These are phyloP conservation scores for Glaucidium brasilianum DNA, from an alignment of 2,113 vertebrate species.

Conservation along the genomic window DNA sequence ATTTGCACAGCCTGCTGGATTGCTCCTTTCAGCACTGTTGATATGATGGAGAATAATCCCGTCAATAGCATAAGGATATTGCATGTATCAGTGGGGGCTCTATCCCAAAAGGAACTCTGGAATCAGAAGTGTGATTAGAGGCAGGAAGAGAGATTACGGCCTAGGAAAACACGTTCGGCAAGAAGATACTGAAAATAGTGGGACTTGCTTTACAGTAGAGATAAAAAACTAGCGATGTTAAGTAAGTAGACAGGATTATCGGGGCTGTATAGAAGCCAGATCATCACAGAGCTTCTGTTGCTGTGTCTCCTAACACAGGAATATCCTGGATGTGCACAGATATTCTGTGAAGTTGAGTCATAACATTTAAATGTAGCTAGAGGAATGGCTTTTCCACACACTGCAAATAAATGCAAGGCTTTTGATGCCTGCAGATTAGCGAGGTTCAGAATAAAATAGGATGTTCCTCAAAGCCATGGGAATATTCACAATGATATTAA, in stretches of 20 bases:
- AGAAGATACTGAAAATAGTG: neutral
- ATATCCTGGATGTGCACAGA: neutral
- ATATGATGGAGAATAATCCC: neutral
- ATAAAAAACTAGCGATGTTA: neutral
- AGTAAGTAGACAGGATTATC: neutral
- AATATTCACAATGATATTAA: neutral
- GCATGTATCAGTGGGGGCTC: neutral
- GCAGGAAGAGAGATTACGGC: slow-evolving; percentile 33
- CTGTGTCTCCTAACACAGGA: neutral
- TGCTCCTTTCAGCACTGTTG: slow-evolving; percentile 4
- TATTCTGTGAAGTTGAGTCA: neutral
- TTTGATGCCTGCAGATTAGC: neutral
- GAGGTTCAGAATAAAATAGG: neutral
- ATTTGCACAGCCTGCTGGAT: neutral
- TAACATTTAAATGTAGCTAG: neutral
- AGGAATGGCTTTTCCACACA: neutral
- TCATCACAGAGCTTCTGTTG: neutral
- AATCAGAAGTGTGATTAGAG: slow-evolving; percentile 22
- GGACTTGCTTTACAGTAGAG: neutral
- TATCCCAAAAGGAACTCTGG: slow-evolving; percentile 2
- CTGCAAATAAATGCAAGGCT: neutral
- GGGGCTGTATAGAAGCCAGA: neutral
- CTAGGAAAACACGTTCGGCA: neutral
- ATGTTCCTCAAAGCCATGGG: neutral
- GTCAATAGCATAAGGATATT: neutral